Base-by-base conservation (phyloP, 2,113 vertebrate genomes). In the Takifugu bimaculatus region DNA sequence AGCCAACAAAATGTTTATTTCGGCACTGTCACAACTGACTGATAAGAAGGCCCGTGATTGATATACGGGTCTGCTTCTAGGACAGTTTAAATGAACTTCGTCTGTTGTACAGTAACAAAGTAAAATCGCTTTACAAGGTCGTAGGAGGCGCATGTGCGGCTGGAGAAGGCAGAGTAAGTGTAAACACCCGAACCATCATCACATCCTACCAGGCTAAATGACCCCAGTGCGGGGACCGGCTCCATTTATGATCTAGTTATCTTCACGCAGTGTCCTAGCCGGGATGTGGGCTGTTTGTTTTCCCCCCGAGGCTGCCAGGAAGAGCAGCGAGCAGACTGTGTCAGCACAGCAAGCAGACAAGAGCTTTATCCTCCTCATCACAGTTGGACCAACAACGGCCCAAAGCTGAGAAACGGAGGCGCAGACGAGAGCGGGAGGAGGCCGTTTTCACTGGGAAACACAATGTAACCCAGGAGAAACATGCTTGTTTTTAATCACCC, bases 211-310 rank as follows among this genome's bases (percentile, higher is more conserved):
- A 25, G 6, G 7, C 48, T 50, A 4, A 49, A 49, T 32, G 29
- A 20, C 14, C 13, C 20, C 4, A 3, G 6, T 6, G 3, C 6
- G 1, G 4, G n/a, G 10, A 3, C 6, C 67, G 2, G 14, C 9
- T 50, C 4, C 32, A 1, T 39, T 9, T 10, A 11, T 59, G 11
- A 63, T 13, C 52, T 26, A 13, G 3, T 29, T 15, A 47, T 52
- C 11, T 7, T 1, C 42, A 26, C 4, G 6, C 26, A 25, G 26
- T 25, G 45, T 14, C 29, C 45, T 2, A 2, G 4, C 63, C 59
- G 83, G 43, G 50, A 92, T 92, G 90, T 90, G 87, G 90, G 77
- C 62, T 49, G 4, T 63, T 28, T 54, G 43, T 26, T 35, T n/a
- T 58, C 6, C 51, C 50, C 66, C 77, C 35, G 5, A 65, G 75